Percentiles rank a stretch among this genome's conserved stretches.
Evolutionary conservation across 2,113 vertebrate species (phyloP).

Genomic region (Dissostichus mawsoni): DNA sequence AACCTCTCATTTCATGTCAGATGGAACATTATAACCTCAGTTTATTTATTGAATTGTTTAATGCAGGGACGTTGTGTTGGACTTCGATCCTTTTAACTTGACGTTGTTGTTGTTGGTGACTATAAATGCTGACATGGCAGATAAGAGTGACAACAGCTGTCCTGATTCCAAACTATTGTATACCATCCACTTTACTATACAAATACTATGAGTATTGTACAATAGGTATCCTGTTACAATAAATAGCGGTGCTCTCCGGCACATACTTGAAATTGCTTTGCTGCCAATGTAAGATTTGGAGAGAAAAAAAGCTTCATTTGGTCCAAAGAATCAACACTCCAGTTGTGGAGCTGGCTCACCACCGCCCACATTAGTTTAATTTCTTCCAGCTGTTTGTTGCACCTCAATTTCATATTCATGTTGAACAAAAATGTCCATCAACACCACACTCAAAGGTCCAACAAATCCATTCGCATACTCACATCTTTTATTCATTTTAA

Average conservation of each 20-base stretch:
- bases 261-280: neutral
- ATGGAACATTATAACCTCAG: neutral
- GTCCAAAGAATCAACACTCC: slow-evolving; percentile 1
- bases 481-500: neutral
- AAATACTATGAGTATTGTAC: too few relatives aligned
- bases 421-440: slow-evolving; percentile 3
- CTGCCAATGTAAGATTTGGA: slow-evolving; percentile 6
- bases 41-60: neutral
- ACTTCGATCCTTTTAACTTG: neutral
- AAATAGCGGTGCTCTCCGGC: neutral
- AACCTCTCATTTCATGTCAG: neutral
- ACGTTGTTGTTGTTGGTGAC: neutral
- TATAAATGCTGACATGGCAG: neutral
- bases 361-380: neutral
- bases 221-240: neutral
- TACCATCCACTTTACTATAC: too few relatives aligned
- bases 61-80: neutral
- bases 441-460: neutral
- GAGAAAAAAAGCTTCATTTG: neutral
- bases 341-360: neutral
- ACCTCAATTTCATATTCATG: neutral
- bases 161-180: neutral
- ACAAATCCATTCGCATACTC: neutral
- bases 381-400: slow-evolving; percentile 10
- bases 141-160: neutral